Percentiles rank a stretch among this genome's conserved stretches.
phyloP scores from a whole-genome alignment of 2,888 invertebrate genomes.

The Lymantria dispar region DNA sequence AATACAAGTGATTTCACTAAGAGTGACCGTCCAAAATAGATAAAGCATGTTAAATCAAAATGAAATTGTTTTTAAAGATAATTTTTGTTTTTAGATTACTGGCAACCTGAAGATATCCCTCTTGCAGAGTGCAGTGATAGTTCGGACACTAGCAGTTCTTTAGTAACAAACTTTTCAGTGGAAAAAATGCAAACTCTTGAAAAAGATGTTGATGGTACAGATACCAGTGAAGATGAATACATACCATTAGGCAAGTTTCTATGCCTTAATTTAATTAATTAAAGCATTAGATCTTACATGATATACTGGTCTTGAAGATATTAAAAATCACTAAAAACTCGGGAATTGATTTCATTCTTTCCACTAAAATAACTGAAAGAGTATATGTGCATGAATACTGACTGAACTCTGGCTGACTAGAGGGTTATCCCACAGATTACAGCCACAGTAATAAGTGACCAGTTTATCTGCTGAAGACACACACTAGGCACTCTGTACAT shows the following conservation, averaged over 20 bases:
- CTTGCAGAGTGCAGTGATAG: slow-evolving; percentile 71
- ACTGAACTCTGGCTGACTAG: too few relatives aligned
- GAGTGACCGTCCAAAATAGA: not conserved
- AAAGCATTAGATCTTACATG: too few relatives aligned
- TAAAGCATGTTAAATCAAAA: not conserved
- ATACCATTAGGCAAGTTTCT: slow-evolving; percentile 62
- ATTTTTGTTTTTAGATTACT: slow-evolving; percentile 56
- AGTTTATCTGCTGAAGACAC: too few relatives aligned
- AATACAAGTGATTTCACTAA: too few relatives aligned
- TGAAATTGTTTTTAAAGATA: not conserved
- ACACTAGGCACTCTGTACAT: too few relatives aligned
- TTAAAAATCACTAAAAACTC: too few relatives aligned
- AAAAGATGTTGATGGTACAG: slow-evolving; percentile 65
- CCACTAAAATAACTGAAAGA: too few relatives aligned
- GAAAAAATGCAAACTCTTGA: slow-evolving; percentile 64
- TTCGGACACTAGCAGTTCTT: slow-evolving; percentile 71
- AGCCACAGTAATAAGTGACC: too few relatives aligned
- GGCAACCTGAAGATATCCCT: slow-evolving; percentile 71
- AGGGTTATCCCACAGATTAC: too few relatives aligned
- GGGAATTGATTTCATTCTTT: too few relatives aligned
- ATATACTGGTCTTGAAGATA: too few relatives aligned
- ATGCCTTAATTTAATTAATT: not conserved
- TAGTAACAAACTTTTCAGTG: slow-evolving; percentile 67
- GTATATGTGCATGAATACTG: too few relatives aligned
- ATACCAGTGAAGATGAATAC: slow-evolving; percentile 78